Evolutionary conservation across 2,113 vertebrate species (phyloP).

Genomic region (Neogale vison): DNA sequence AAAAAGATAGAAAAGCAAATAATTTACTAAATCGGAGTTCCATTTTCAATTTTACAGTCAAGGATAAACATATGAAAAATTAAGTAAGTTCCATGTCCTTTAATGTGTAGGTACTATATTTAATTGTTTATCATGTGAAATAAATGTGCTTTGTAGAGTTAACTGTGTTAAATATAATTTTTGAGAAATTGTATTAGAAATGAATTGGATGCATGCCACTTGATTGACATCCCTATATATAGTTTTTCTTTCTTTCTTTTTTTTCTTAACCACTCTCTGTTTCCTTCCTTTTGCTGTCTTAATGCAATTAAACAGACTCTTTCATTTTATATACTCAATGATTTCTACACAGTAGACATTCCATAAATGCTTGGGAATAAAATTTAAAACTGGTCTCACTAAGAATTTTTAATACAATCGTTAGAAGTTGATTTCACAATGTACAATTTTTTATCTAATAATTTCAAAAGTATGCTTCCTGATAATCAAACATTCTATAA

Average conservation of each 20-base stretch:
- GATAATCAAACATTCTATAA: neutral
- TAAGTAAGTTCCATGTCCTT: neutral
- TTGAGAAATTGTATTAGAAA: neutral
- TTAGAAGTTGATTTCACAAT: neutral
- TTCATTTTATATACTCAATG: neutral
- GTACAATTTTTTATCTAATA: neutral
- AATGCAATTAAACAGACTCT: neutral
- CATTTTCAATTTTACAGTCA: neutral
- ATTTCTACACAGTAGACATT: neutral
- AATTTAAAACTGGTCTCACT: neutral
- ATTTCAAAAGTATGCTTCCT: neutral
- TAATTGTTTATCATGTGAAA: neutral
- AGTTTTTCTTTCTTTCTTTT: neutral
- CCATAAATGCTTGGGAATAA: neutral
- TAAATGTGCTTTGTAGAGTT: neutral
- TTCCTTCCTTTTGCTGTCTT: neutral
- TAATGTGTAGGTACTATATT: neutral
- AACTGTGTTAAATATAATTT: neutral
- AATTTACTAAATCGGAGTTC: neutral
- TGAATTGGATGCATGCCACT: neutral
- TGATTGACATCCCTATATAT: neutral
- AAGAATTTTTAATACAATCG: neutral
- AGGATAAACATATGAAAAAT: neutral
- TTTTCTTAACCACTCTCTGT: neutral
- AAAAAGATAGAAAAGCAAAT: neutral